Conservation (phyloP, 2,113 vertebrate genomes). For the Himantopus leucocephalus region DNA sequence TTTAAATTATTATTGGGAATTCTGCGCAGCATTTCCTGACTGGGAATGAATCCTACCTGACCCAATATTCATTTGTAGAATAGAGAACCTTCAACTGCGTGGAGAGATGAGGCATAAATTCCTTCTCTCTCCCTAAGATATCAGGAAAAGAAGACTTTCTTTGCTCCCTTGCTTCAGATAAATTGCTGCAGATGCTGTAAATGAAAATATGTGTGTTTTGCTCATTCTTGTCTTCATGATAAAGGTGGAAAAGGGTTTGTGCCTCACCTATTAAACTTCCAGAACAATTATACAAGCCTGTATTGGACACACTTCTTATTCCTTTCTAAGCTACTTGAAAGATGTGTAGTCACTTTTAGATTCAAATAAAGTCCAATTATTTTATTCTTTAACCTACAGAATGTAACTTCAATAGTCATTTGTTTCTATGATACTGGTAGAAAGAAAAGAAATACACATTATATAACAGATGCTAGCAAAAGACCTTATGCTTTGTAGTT, state of each 20-base stretch:
- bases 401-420: not conserved
- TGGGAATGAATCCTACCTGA: not conserved
- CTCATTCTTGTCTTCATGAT: not conserved
- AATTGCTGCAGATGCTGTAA: not conserved
- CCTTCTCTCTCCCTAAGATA: not conserved
- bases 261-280: not conserved
- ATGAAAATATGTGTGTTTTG: not conserved
- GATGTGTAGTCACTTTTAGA: not conserved
- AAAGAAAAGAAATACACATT: not conserved
- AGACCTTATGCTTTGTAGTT: not conserved
- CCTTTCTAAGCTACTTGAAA: not conserved
- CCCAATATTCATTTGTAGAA: not conserved
- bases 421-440: not conserved
- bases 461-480: not conserved
- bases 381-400: not conserved
- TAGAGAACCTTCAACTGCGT: not conserved
- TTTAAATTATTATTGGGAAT: not conserved
- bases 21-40: not conserved
- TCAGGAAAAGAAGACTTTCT: not conserved
- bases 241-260: not conserved
- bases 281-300: not conserved
- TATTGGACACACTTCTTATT: not conserved
- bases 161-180: not conserved
- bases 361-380: not conserved
- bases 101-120: not conserved